Conservation (phyloP, 1,140 invertebrate genomes). For the Drosophila pallidifrons region DNA sequence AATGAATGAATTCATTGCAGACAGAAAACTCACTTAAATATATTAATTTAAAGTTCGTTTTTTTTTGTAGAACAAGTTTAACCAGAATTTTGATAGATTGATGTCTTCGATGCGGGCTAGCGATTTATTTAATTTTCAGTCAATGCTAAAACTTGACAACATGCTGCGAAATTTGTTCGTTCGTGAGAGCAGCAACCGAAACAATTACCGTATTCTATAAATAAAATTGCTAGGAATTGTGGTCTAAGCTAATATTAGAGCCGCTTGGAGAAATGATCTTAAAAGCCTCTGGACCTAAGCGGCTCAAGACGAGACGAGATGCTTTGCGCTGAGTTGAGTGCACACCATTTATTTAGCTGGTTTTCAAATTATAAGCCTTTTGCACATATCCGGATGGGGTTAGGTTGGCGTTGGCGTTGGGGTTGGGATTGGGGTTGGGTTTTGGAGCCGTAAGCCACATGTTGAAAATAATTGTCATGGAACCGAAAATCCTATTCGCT, state of each 20-base stretch:
- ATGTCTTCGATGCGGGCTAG: conserved; percentile 21
- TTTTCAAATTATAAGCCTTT: conserved; percentile 41
- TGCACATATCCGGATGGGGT: conserved; percentile 18
- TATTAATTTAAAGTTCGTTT: not conserved
- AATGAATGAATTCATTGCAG: not conserved
- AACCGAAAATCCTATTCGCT: conserved; percentile 57
- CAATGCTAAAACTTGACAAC: conserved; percentile 14
- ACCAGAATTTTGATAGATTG: conserved; percentile 34
- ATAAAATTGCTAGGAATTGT: conserved; percentile 9
- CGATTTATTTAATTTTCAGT: conserved; percentile 1
- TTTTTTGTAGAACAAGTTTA: conserved; percentile 24
- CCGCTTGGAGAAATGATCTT: conserved; percentile 22
- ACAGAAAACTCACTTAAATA: not conserved
- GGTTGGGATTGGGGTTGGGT: not conserved
- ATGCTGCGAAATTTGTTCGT: conserved; percentile 40
- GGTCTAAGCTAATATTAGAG: conserved; percentile 9
- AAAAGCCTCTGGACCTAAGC: conserved; percentile 34
- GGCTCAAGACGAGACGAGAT: conserved; percentile 28
- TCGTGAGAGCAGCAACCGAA: not conserved
- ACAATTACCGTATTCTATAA: conserved; percentile 14
- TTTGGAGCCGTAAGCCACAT: conserved; percentile 44
- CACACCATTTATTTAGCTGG: conserved; percentile 43
- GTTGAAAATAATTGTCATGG: conserved; percentile 78
- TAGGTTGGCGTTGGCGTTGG: not conserved
- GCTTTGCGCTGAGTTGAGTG: not conserved